Evolutionary conservation across 2,888 invertebrate species (phyloP).

Genomic region (Agelastica alni): DNA sequence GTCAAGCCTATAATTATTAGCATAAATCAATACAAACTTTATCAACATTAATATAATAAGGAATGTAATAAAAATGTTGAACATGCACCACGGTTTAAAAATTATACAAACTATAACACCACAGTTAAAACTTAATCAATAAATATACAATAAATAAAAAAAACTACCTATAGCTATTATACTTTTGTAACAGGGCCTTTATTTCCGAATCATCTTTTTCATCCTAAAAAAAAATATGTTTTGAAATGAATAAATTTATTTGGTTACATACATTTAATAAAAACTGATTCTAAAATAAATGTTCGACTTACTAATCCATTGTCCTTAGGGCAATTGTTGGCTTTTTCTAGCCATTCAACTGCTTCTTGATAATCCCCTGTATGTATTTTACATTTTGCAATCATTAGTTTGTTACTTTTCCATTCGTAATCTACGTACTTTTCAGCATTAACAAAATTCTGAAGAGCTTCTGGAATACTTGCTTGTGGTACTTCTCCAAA

Average conservation of each 20-base stretch:
- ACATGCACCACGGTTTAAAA: neutral
- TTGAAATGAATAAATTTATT: neutral
- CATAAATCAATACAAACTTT: no score
- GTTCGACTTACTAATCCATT: constrained; percentile 37
- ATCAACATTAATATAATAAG: neutral
- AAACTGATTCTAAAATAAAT: neutral
- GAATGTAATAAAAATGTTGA: neutral
- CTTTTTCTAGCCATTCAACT: constrained; percentile 58
- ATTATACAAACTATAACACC: constrained; percentile 10
- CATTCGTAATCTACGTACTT: constrained; percentile 58
- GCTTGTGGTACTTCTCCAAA: constrained; percentile 67
- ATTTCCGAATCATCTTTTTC: constrained; percentile 48
- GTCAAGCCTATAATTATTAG: no score
- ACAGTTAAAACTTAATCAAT: constrained; percentile 19
- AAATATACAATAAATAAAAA: constrained; percentile 1
- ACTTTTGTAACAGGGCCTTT: constrained; percentile 45
- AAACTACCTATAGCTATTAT: constrained; percentile 47
- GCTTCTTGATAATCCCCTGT: constrained; percentile 59
- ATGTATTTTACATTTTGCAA: constrained; percentile 64
- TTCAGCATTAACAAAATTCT: constrained; percentile 62
- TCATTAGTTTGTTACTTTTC: constrained; percentile 62
- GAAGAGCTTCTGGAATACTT: constrained; percentile 66
- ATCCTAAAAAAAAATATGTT: constrained; percentile 42
- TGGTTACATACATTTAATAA: neutral
- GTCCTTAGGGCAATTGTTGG: constrained; percentile 32